A percentile compares a stretch with the other conserved stretches of the same genome.
Evolutionary conservation across 2,113 vertebrate genomes (phyloP).

Genomic region (Spilogale gracilis): DNA sequence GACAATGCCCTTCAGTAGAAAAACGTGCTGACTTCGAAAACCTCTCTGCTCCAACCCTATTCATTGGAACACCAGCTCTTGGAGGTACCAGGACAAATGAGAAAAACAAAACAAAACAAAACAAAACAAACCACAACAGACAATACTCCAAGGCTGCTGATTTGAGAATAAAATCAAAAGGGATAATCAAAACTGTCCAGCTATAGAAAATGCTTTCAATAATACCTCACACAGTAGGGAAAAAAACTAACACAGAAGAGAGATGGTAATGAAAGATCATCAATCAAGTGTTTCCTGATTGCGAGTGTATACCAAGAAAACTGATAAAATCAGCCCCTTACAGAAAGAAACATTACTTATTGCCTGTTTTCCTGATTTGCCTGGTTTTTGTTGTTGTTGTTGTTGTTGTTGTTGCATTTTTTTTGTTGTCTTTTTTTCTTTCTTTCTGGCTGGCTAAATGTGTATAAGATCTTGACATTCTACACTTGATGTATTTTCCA

Average conservation of each 20-base stretch:
- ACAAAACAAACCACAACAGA: not conserved
- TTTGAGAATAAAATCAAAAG: not conserved
- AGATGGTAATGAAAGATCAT: not conserved
- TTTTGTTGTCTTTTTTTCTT: no score
- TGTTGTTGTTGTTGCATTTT: no score
- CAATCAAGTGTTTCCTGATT: not conserved
- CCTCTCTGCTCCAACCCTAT: not conserved
- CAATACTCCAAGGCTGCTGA: not conserved
- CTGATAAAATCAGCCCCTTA: not conserved
- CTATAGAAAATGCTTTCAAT: not conserved
- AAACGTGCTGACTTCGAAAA: not conserved
- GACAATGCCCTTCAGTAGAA: not conserved
- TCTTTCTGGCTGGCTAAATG: not conserved
- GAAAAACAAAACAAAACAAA: not conserved
- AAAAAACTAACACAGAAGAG: not conserved
- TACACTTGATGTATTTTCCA: not conserved
- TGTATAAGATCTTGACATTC: not conserved
- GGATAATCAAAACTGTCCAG: not conserved
- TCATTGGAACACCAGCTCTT: not conserved
- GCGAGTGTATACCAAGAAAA: not conserved
- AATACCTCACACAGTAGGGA: not conserved
- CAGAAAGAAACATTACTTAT: not conserved
- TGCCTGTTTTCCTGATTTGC: not conserved
- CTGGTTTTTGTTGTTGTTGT: not conserved
- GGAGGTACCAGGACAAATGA: no score